Percentiles rank a stretch among this genome's conserved stretches.
Conservation (phyloP, 2,113 vertebrate species). For the Sphyrna mokarran region DNA sequence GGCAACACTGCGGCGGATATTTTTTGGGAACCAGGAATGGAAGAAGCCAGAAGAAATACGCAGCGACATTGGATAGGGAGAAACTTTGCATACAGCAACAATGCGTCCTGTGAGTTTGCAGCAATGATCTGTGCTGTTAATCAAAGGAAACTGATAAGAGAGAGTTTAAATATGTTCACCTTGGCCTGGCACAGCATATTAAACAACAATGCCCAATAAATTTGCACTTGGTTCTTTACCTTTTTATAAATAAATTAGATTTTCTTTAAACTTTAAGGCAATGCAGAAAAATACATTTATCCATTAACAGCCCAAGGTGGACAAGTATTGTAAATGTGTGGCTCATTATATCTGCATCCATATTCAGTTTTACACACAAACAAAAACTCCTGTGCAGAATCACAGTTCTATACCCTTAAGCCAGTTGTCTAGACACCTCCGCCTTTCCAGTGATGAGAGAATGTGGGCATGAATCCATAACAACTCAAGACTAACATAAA, state of each 20-base stretch:
- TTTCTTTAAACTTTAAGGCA: background rate
- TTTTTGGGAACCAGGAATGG: too few relatives aligned
- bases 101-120: background rate
- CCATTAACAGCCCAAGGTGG: background rate
- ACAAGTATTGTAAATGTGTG: background rate
- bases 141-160: background rate
- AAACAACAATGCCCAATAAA: background rate
- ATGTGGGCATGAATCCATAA: background rate
- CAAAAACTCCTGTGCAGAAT: background rate
- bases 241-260: background rate
- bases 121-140: background rate
- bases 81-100: too few relatives aligned
- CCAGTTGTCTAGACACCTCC: background rate
- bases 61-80: too few relatives aligned
- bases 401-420: background rate
- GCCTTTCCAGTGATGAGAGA: background rate
- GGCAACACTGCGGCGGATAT: too few relatives aligned
- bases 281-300: background rate
- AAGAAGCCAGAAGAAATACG: too few relatives aligned
- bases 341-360: background rate
- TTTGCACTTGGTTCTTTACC: background rate
- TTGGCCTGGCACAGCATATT: background rate
- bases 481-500: background rate
- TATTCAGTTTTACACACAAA: conserved; percentile 20
- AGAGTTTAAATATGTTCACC: background rate